These are phyloP conservation scores for Sula dactylatra DNA, from an alignment of 2,113 vertebrate genomes.

Conservation along the genomic window DNA sequence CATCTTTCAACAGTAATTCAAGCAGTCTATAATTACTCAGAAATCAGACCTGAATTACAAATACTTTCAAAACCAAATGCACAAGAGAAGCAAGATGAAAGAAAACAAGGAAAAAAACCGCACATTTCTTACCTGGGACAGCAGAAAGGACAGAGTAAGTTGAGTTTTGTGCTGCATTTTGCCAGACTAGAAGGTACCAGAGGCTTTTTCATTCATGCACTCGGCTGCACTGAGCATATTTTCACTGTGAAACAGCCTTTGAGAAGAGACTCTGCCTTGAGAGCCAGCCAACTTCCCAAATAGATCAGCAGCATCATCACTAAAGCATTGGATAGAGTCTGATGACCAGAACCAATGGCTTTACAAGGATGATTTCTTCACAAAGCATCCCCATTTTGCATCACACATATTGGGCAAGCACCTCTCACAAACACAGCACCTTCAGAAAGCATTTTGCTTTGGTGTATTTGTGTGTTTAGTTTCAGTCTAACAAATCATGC, in stretches of 20 bases:
- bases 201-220: slow-evolving; percentile 87
- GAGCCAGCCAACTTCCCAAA: slow-evolving; percentile 94
- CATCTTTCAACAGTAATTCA: slow-evolving; percentile 39
- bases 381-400: slow-evolving; percentile 78
- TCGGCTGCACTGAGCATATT: slow-evolving; percentile 96
- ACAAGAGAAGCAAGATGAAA: background rate
- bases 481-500: slow-evolving; percentile 67
- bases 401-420: slow-evolving; percentile 69
- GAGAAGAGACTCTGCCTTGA: slow-evolving; percentile 86
- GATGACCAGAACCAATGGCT: slow-evolving; percentile 96
- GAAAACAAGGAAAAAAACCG: slow-evolving; percentile 1
- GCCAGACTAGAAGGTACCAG: slow-evolving; percentile 84
- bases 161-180: slow-evolving; percentile 89
- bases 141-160: slow-evolving; percentile 85
- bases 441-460: slow-evolving; percentile 52
- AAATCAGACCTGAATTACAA: slow-evolving; percentile 64
- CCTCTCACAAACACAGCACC: slow-evolving; percentile 65
- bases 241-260: slow-evolving; percentile 91
- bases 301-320: slow-evolving; percentile 94
- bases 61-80: slow-evolving; percentile 61
- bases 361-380: slow-evolving; percentile 89
- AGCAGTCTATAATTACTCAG: slow-evolving; percentile 34
- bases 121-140: slow-evolving; percentile 90
- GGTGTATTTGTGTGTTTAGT: slow-evolving; percentile 57
- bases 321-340: slow-evolving; percentile 89